phyloP scores from a whole-genome alignment of 2,888 invertebrate species.

The Ceraclea dissimilis region DNA sequence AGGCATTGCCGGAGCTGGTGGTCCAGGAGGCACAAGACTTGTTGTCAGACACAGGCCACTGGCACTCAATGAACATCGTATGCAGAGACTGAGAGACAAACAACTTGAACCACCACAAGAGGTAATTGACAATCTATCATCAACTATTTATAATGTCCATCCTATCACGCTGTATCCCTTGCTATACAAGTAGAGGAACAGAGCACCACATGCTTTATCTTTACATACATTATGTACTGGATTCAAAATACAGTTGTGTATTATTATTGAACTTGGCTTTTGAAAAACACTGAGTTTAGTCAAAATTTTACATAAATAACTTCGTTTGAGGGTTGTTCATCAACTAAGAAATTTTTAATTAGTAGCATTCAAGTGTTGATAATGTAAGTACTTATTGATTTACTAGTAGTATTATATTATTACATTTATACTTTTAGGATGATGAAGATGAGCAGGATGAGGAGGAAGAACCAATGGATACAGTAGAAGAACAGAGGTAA shows the following conservation, averaged over 20 bases:
- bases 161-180: too few relatives aligned
- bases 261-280: too few relatives aligned
- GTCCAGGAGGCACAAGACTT: constrained; percentile 67
- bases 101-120: constrained; percentile 79
- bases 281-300: too few relatives aligned
- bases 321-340: too few relatives aligned
- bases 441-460: constrained; percentile 57
- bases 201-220: background rate
- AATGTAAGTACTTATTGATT: background rate
- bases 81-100: constrained; percentile 78
- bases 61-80: constrained; percentile 75
- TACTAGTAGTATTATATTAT: background rate
- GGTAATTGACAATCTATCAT: constrained; percentile 11
- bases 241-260: too few relatives aligned
- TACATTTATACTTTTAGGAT: constrained; percentile 31
- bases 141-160: too few relatives aligned
- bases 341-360: too few relatives aligned
- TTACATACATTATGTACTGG: background rate
- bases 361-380: too few relatives aligned
- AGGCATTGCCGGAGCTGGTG: constrained; percentile 44
- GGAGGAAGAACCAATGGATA: constrained; percentile 55
- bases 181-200: background rate
- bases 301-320: too few relatives aligned
- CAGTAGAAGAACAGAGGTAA: constrained; percentile 41
- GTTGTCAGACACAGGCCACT: constrained; percentile 87